phyloP scores from a whole-genome alignment of 2,797 vertebrate species.

The Schizothorax lantsangensis region DNA sequence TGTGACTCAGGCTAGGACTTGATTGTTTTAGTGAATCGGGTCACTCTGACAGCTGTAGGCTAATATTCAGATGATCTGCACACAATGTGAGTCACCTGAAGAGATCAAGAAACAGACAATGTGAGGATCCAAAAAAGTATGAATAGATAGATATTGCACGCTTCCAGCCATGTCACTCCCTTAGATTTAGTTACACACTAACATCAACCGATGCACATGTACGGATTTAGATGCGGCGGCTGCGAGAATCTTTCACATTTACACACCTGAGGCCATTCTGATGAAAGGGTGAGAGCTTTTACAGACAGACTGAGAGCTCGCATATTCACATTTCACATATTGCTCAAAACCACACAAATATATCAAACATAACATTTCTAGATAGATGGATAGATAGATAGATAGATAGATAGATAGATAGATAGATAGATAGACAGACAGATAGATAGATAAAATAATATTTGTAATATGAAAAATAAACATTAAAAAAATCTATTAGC shows the following conservation, averaged over 20 bases:
- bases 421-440: not conserved
- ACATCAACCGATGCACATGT: not conserved
- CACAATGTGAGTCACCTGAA: conserved; percentile 7
- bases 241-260: not conserved
- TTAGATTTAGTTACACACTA: conserved; percentile 27
- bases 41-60: conserved; percentile 11
- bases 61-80: not conserved
- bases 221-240: not conserved
- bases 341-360: not conserved
- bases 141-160: not conserved
- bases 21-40: conserved; percentile 13
- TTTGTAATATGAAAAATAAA: too few relatives aligned
- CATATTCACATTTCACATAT: not conserved
- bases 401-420: too few relatives aligned
- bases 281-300: not conserved
- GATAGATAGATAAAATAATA: too few relatives aligned
- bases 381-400: not conserved
- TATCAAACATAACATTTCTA: not conserved
- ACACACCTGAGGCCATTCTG: conserved; percentile 33
- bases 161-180: conserved; percentile 31
- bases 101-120: conserved; percentile 3
- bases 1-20: conserved; percentile 25
- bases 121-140: not conserved
- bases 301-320: conserved; percentile 15
- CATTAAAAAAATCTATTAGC: too few relatives aligned